phyloP scores from a whole-genome alignment of 2,888 invertebrate genomes.

The Pinctada fucata region DNA sequence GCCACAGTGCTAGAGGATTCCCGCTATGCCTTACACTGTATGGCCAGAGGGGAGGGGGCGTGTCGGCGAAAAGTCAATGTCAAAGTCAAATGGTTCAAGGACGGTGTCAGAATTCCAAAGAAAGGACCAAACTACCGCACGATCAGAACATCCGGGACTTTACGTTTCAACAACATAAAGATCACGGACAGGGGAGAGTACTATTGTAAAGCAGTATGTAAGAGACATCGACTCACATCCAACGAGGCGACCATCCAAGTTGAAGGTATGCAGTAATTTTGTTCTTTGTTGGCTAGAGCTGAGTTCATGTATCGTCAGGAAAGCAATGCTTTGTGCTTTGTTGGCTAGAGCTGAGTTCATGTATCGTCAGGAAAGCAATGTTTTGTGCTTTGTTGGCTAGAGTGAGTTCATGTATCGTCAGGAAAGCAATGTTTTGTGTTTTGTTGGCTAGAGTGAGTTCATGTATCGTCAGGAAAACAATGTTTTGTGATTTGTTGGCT shows the following conservation, averaged over 20 bases:
- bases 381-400: too few species aligned
- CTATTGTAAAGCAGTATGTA: slow-evolving; percentile 59
- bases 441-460: too few species aligned
- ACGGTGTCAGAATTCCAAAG: slow-evolving; percentile 51
- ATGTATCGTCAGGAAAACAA: too few species aligned
- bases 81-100: slow-evolving; percentile 60
- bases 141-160: slow-evolving; percentile 51
- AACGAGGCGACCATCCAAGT: slow-evolving; percentile 58
- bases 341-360: too few species aligned
- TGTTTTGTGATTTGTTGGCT: too few species aligned
- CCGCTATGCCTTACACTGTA: slow-evolving; percentile 60
- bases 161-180: slow-evolving; percentile 60
- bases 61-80: slow-evolving; percentile 23
- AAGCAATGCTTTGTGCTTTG: background rate
- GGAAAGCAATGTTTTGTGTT: too few species aligned
- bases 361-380: too few species aligned
- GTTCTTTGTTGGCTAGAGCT: background rate
- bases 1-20: slow-evolving; percentile 59
- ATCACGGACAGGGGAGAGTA: slow-evolving; percentile 63
- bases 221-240: slow-evolving; percentile 47
- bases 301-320: background rate
- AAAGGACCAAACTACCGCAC: slow-evolving; percentile 52
- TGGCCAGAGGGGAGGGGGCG: slow-evolving; percentile 50
- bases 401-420: too few species aligned
- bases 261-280: slow-evolving; percentile 64